Evolutionary conservation across 2,113 vertebrate species (phyloP), one percentile per base, ranked within the genome.

Genomic region (Megalops atlanticus): DNA sequence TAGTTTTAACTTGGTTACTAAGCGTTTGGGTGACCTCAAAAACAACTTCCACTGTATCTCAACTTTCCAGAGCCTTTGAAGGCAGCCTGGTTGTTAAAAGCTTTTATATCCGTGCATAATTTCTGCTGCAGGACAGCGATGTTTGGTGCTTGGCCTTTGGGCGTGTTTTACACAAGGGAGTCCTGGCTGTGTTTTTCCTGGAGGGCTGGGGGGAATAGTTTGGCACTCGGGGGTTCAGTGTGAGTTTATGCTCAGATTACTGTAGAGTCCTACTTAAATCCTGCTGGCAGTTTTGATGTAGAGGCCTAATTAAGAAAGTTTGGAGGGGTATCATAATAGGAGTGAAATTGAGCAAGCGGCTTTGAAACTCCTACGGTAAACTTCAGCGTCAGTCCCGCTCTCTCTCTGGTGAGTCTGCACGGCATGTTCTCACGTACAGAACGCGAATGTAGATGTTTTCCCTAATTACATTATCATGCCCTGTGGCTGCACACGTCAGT

Each of bases 401-500:
- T 40, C 21, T 8, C 11, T 68, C 24, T 27, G 21, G n/a, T n/a
- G 47, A 54, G 36, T 14, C 4, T n/a, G 52, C n/a, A 58, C n/a
- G 52, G 21, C 52, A 58, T n/a, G 27, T 31, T 45, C 8, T 45
- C 64, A 41, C 33, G 12, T 72, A 21, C 47, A 68, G 27, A 10
- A 27, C 1, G 11, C 77, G 58, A 24, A 54, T 78, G 40, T 35
- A 12, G 33, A 58, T 45, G 36, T 73, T 58, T 69, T 35, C 8
- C 43, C 35, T 80, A 77, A 80, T 80, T 76, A 49, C 43, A 41
- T 81, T 79, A 64, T 70, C 74, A 39, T 84, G 35, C 21, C 41
- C 72, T 78, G 72, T 79, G 24, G 40, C 79, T 69, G 80, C 74
- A 12, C 75, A 31, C 76, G 79, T 84, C 78, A 64, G 49, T 41